Evolutionary conservation across 2,113 vertebrate genomes (phyloP).

Genomic region (Hystrix cristata): DNA sequence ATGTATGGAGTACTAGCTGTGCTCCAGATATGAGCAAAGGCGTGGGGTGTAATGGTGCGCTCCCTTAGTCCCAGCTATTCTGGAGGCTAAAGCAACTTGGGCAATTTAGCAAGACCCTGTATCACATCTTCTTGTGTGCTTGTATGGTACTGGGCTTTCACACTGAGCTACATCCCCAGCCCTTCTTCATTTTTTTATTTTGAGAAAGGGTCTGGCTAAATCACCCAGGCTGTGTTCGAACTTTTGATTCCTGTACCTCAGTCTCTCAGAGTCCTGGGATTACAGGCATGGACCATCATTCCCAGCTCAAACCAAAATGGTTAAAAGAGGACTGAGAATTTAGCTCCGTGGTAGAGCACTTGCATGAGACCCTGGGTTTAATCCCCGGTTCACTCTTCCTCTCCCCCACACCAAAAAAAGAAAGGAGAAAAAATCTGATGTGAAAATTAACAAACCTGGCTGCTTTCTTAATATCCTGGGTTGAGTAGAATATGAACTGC

Average conservation of each 20-base stretch:
- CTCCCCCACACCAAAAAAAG: not conserved
- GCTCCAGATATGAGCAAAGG: conserved; percentile 40
- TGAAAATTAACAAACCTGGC: not conserved
- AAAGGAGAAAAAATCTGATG: not conserved
- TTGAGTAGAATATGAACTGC: conserved; percentile 19
- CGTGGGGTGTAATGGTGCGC: not conserved
- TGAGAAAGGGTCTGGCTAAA: not conserved
- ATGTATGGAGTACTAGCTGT: not conserved
- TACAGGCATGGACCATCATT: not conserved
- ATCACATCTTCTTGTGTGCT: not conserved
- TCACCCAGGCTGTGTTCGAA: not conserved
- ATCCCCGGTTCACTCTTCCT: not conserved
- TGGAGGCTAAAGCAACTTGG: not conserved
- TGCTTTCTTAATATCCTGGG: not conserved
- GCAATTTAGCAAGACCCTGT: not conserved
- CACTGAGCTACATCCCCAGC: not conserved
- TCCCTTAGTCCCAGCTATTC: not conserved
- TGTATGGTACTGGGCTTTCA: not conserved
- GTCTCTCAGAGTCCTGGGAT: not conserved
- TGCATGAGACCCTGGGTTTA: not conserved
- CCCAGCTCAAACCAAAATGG: not conserved
- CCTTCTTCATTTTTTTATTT: not conserved
- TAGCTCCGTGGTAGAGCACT: not conserved
- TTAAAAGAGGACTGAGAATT: not conserved
- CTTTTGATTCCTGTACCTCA: not conserved